Conservation (phyloP, 1,140 invertebrate species). For the Formica selysi region DNA sequence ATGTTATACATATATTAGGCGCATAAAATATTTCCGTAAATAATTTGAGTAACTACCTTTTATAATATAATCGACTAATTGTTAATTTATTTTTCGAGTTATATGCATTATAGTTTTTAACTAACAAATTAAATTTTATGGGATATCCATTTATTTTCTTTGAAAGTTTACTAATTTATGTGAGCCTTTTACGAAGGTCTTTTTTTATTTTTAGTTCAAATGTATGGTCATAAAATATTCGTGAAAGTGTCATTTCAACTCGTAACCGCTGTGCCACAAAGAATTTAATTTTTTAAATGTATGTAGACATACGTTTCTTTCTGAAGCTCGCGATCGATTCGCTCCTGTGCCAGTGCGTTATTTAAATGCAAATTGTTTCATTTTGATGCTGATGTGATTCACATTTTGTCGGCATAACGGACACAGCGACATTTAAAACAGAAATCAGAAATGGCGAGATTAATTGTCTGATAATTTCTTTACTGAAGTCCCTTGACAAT, state of each 20-base stretch:
- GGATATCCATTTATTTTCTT: not conserved
- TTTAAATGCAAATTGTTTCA: slow-evolving; percentile 49
- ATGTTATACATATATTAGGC: not conserved
- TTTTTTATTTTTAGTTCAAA: not conserved
- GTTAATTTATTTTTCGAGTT: not conserved
- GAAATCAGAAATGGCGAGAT: slow-evolving; percentile 26
- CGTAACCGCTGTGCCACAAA: not conserved
- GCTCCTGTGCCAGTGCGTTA: not conserved
- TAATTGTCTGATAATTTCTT: slow-evolving; percentile 13
- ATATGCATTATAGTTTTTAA: not conserved
- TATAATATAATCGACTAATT: not conserved
- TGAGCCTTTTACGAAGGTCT: too few species aligned
- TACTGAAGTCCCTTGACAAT: too few species aligned
- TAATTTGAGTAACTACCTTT: slow-evolving; percentile 6
- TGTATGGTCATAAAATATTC: not conserved
- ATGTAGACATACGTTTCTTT: not conserved
- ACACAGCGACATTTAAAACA: slow-evolving; percentile 7
- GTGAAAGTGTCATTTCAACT: not conserved
- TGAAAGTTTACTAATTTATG: not conserved
- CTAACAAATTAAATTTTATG: not conserved
- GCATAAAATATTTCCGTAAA: not conserved
- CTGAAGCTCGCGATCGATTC: slow-evolving; percentile 37
- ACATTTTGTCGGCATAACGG: slow-evolving; percentile 1
- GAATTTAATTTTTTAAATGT: slow-evolving; percentile 9
- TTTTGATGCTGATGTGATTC: slow-evolving; percentile 15